phyloP scores from a whole-genome alignment of 2,113 vertebrate species.

The Neogobius melanostomus region DNA sequence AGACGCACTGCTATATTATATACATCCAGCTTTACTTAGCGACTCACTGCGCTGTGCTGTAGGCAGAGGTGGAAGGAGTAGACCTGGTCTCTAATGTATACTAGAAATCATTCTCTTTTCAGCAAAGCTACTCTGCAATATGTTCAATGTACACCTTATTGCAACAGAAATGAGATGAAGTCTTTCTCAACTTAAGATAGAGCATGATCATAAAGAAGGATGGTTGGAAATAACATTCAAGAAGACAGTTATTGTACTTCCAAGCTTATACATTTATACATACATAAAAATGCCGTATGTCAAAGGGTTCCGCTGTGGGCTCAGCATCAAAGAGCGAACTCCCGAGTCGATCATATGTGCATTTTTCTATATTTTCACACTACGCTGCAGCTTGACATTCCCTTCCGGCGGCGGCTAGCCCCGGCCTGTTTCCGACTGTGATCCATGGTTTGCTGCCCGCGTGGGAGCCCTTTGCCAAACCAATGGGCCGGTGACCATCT shows the following conservation, averaged over 20 bases:
- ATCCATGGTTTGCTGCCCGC: slow-evolving; percentile 60
- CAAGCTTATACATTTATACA: background rate
- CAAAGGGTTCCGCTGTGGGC: background rate
- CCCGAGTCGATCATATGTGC: slow-evolving; percentile 16
- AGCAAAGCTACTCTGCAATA: no score
- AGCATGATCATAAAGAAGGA: background rate
- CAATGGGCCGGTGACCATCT: slow-evolving; percentile 55
- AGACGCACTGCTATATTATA: background rate
- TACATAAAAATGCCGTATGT: background rate
- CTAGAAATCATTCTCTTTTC: no score
- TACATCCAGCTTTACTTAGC: slow-evolving; percentile 9
- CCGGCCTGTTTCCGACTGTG: slow-evolving; percentile 42
- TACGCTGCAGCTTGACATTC: slow-evolving; percentile 39
- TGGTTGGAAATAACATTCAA: slow-evolving; percentile 5
- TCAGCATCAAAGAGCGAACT: slow-evolving; percentile 8
- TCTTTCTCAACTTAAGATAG: no score
- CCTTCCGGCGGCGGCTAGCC: slow-evolving; percentile 27
- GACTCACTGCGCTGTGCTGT: no score
- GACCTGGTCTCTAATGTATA: no score
- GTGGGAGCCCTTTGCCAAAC: slow-evolving; percentile 53
- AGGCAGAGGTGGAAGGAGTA: background rate
- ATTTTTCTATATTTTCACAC: slow-evolving; percentile 30
- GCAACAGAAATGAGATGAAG: no score
- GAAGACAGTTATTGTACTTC: background rate
- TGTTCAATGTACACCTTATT: no score